Evolutionary conservation across 2,888 invertebrate genomes (phyloP).

Genomic region (Anaspis maculata): DNA sequence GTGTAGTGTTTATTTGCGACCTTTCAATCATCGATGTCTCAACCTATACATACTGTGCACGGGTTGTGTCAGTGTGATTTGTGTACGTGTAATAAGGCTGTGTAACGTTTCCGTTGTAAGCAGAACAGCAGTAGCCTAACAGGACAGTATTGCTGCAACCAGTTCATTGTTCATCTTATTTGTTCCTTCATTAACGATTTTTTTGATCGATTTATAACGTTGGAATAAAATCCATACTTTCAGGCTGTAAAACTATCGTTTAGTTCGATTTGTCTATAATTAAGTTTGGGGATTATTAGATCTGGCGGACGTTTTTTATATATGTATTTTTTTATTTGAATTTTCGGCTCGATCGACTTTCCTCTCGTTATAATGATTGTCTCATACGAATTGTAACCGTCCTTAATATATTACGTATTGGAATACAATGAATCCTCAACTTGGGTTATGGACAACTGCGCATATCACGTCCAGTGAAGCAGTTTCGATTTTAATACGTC

Average conservation of each 20-base stretch:
- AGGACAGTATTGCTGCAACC: slow-evolving; percentile 21
- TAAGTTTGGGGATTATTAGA: slow-evolving; percentile 28
- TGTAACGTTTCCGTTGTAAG: slow-evolving; percentile 40
- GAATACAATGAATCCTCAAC: slow-evolving; percentile 25
- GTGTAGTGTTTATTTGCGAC: slow-evolving; percentile 44
- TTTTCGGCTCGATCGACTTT: no score
- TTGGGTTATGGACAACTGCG: slow-evolving; percentile 31
- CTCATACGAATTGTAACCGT: slow-evolving; percentile 39
- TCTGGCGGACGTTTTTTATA: no score
- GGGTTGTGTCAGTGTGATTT: slow-evolving; percentile 42
- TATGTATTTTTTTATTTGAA: slow-evolving; percentile 9
- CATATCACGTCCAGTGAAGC: slow-evolving; percentile 30
- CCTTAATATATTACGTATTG: slow-evolving; percentile 29
- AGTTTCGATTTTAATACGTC: slow-evolving; percentile 16
- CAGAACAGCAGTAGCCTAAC: slow-evolving; percentile 28
- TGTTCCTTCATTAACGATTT: no score
- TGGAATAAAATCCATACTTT: slow-evolving; percentile 17
- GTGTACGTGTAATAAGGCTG: slow-evolving; percentile 45
- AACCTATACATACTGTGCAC: slow-evolving; percentile 41
- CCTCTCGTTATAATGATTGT: slow-evolving; percentile 10
- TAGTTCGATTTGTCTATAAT: slow-evolving; percentile 22
- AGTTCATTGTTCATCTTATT: no score
- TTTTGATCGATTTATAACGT: not conserved
- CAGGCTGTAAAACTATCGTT: slow-evolving; percentile 33
- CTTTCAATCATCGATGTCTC: slow-evolving; percentile 42